Base-by-base conservation (phyloP, 1,140 invertebrate species). In the Melipona quadrifasciata region DNA sequence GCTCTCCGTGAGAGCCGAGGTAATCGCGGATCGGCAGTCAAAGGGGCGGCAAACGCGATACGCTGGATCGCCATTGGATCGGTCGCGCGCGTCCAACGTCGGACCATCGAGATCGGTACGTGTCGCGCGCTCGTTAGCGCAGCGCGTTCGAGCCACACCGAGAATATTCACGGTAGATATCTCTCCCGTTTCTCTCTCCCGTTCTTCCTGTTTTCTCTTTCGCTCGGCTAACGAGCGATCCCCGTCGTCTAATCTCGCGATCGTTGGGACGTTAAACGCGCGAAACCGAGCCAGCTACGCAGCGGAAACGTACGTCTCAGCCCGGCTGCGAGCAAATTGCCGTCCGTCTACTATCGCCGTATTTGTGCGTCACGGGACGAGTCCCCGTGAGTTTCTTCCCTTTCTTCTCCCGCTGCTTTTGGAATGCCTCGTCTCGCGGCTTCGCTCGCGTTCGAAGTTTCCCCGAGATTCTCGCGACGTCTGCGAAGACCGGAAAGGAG, bases 261-360 rank as follows among this genome's bases (percentile, higher is more conserved):
- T 88, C 84, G 64, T 82, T 76, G n/a, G 82, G 87, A 88, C 87
- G 85, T 88, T 88, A 88, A 87, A 87, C 67, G 86, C 77, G 86
- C 86, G 76, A 88, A 87, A 84, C 82, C 82, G 67, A 53, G 39
- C 72, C 74, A 34, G 57, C 77, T 55, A 57, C 68, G 53, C 68
- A 24, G 34, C 57, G 80, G 76, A 88, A 87, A 87, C 68, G 80
- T 87, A 86, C 68, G 79, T 83, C 67, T 86, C 61, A 24, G 17
- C 2, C 21, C 53, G 16, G 47, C 24, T 57, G 24, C 68, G 68
- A 87, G 85, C 85, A 87, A 87, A 87, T 87, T 87, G 80, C 86
- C 70, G 73, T 87, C 64, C 85, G 57, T 70, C 55, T 87, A 87
- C 55, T 87, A 87, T 87, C 83, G 85, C 86, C 86, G 70, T 82